Evolutionary conservation across 2,113 vertebrate species (phyloP).

Genomic region (Myxocyprinus asiaticus): DNA sequence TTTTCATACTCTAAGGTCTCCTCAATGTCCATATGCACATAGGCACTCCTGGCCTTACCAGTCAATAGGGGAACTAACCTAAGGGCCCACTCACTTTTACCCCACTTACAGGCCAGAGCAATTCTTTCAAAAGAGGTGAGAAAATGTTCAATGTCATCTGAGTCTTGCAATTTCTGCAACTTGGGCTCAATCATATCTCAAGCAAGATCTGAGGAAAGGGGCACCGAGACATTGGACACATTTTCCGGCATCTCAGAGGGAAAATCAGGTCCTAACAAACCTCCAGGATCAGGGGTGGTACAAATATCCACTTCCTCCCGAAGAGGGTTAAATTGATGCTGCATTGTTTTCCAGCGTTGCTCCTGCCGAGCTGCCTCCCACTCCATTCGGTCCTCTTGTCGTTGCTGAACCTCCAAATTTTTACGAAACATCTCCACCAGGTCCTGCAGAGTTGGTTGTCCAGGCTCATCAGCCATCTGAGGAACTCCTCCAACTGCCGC

Average conservation of each 20-base stretch:
- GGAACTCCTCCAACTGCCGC: too few relatives aligned
- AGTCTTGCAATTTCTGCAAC: background rate
- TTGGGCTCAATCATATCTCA: background rate
- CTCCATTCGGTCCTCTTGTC: too few relatives aligned
- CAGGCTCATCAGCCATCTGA: too few relatives aligned
- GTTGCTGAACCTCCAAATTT: too few relatives aligned
- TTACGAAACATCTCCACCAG: too few relatives aligned
- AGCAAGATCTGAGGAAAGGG: background rate
- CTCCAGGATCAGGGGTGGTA: background rate
- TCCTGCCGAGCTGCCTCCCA: background rate
- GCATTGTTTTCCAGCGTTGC: background rate
- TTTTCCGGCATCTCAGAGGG: background rate
- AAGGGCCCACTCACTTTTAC: conserved; percentile 17
- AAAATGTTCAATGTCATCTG: background rate
- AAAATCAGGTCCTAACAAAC: too few relatives aligned
- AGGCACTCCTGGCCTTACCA: conserved; percentile 35
- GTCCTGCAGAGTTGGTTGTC: too few relatives aligned
- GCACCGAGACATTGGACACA: background rate
- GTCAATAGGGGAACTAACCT: conserved; percentile 33
- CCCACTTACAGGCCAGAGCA: conserved; percentile 27
- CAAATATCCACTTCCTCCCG: background rate
- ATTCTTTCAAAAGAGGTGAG: conserved; percentile 24
- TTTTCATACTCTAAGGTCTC: conserved; percentile 7
- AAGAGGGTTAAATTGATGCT: background rate
- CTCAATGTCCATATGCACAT: conserved; percentile 19